Percentiles rank a stretch among this genome's conserved stretches.
Evolutionary conservation across 1,140 invertebrate genomes (phyloP).

Genomic region (Formica selysi): DNA sequence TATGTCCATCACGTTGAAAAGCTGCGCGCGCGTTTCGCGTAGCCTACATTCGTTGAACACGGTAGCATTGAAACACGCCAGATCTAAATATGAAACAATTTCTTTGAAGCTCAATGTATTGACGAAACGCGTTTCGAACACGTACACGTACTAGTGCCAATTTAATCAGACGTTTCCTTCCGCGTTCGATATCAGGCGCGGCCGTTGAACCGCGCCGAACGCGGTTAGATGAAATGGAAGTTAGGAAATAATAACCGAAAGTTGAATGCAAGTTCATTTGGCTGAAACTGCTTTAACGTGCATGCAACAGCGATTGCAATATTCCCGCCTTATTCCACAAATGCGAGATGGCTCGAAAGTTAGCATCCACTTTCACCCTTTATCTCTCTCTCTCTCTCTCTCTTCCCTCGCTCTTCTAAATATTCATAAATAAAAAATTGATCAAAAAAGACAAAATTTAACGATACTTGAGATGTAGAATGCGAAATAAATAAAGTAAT

Average conservation of each 20-base stretch:
- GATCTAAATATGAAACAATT: conserved; percentile 55
- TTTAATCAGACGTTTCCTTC: conserved; percentile 54
- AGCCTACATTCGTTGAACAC: background rate
- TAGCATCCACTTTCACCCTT: background rate
- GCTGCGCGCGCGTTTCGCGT: background rate
- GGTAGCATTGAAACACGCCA: background rate
- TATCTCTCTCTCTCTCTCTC: background rate
- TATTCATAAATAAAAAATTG: background rate
- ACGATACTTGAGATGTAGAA: background rate
- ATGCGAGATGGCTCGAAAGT: background rate
- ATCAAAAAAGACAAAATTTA: background rate
- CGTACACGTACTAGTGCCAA: conserved; percentile 23
- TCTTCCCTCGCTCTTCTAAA: background rate
- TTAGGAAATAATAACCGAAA: conserved; percentile 56
- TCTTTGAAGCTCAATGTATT: conserved; percentile 4
- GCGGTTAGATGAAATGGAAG: conserved; percentile 34
- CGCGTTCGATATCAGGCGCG: conserved; percentile 13
- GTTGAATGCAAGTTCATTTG: conserved; percentile 58
- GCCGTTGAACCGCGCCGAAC: conserved; percentile 27
- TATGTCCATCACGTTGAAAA: background rate
- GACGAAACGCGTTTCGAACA: conserved; percentile 43
- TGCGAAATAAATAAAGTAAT: background rate
- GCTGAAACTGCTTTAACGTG: conserved; percentile 36
- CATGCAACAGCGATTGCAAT: conserved; percentile 42
- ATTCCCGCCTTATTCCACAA: background rate